Percentiles rank a stretch among this genome's conserved stretches.
phyloP scores from a whole-genome alignment of 2,797 vertebrate species.

The Siniperca obscura region DNA sequence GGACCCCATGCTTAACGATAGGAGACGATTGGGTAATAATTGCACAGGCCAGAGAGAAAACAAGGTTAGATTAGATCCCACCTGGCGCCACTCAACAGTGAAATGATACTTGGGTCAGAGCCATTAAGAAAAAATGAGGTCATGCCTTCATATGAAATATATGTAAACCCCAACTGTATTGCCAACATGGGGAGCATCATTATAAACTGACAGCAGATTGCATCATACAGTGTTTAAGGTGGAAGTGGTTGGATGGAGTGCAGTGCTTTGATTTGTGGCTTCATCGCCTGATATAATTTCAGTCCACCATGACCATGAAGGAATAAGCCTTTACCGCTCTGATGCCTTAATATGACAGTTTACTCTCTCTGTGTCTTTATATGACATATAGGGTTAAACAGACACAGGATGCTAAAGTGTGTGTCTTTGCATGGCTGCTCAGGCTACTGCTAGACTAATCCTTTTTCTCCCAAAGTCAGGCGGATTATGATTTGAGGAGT shows the following conservation, averaged over 20 bases:
- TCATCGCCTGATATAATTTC: constrained; percentile 23
- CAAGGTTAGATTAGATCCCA: constrained; percentile 28
- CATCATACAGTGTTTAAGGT: constrained; percentile 22
- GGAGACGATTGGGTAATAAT: constrained; percentile 30
- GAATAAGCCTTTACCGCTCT: constrained; percentile 32
- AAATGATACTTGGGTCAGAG: constrained; percentile 49
- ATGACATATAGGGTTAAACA: constrained; percentile 54
- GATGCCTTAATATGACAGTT: constrained; percentile 37
- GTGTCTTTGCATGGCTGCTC: constrained; percentile 47
- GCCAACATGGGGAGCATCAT: constrained; percentile 16
- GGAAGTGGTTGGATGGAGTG: constrained; percentile 8
- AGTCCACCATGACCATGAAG: constrained; percentile 18
- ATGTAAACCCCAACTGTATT: constrained; percentile 36
- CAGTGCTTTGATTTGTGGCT: constrained; percentile 49
- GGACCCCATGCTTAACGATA: constrained; percentile 5
- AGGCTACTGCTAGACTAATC: constrained; percentile 62
- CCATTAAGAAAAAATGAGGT: constrained; percentile 61
- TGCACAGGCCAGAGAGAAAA: constrained; percentile 24
- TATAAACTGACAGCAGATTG: constrained; percentile 22
- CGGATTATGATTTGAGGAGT: constrained; percentile 72
- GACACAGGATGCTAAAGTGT: constrained; percentile 36
- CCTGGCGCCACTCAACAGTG: constrained; percentile 43
- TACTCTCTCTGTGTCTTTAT: constrained; percentile 16
- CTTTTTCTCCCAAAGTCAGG: constrained; percentile 71
- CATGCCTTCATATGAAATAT: constrained; percentile 37